These are phyloP conservation scores for Drosophila greeni DNA, from an alignment of 2,888 invertebrate species.

Conservation along the genomic window DNA sequence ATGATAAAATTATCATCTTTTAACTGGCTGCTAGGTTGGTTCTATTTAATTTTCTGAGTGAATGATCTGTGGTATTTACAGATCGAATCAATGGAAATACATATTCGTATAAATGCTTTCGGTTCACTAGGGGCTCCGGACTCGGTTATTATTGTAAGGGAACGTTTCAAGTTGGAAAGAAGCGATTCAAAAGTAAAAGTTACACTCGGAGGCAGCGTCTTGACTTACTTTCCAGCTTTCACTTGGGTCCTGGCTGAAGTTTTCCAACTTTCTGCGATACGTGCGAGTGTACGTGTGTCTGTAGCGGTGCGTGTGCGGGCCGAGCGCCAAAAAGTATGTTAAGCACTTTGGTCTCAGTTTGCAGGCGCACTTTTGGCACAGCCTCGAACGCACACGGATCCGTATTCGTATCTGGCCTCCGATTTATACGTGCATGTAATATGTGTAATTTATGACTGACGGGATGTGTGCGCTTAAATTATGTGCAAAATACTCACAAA, in stretches of 20 bases:
- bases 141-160: not conserved
- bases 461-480: constrained; percentile 69
- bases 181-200: constrained; percentile 59
- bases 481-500: constrained; percentile 66
- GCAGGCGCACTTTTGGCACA: constrained; percentile 52
- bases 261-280: constrained; percentile 61
- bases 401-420: constrained; percentile 55
- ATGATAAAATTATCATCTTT: not conserved
- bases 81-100: constrained; percentile 7
- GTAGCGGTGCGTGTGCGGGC: constrained; percentile 37
- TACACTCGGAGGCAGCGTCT: constrained; percentile 51
- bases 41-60: not conserved
- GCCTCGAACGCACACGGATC: constrained; percentile 18
- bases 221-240: constrained; percentile 68
- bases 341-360: constrained; percentile 68
- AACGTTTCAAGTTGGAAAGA: not conserved
- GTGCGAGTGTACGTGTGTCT: constrained; percentile 61
- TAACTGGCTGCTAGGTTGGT: not conserved
- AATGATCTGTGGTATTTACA: not conserved
- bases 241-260: constrained; percentile 48
- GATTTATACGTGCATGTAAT: constrained; percentile 74
- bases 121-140: not conserved
- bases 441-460: constrained; percentile 71
- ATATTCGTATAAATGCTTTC: constrained; percentile 16
- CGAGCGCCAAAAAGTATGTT: constrained; percentile 64